phyloP scores from a whole-genome alignment of 2,113 vertebrate genomes.

The Nicator chloris region DNA sequence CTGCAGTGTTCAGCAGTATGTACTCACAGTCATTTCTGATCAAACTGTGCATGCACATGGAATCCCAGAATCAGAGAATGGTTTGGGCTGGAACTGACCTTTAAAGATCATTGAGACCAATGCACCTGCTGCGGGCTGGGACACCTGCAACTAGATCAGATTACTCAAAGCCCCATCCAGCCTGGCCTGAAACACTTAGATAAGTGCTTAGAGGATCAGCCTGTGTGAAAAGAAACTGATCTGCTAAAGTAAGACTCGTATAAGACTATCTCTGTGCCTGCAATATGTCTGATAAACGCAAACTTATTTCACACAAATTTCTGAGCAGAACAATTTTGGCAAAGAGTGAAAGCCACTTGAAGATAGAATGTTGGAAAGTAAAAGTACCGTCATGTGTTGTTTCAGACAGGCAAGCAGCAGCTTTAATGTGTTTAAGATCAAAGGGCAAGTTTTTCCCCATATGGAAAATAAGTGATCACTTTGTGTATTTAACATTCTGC shows the following conservation, averaged over 20 bases:
- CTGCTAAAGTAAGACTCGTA: neutral
- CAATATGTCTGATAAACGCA: neutral
- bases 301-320: neutral
- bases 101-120: neutral
- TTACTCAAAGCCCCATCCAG: neutral
- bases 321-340: neutral
- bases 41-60: neutral
- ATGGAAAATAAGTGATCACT: neutral
- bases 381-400: neutral
- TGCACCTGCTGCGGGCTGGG: neutral
- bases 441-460: slow-evolving; percentile 18
- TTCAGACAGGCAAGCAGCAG: slow-evolving; percentile 7
- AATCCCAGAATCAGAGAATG: neutral
- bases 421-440: slow-evolving; percentile 19
- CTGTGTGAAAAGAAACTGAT: neutral
- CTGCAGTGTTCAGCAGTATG: neutral
- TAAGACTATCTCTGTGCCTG: neutral
- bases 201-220: neutral
- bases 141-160: neutral
- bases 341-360: neutral
- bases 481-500: neutral
- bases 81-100: neutral
- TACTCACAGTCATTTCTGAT: neutral
- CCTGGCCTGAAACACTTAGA: neutral
- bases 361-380: neutral